Percentiles rank a stretch among this genome's conserved stretches.
These are phyloP conservation scores for Dicaeum eximium DNA, from an alignment of 2,113 vertebrate species.

Conservation along the genomic window DNA sequence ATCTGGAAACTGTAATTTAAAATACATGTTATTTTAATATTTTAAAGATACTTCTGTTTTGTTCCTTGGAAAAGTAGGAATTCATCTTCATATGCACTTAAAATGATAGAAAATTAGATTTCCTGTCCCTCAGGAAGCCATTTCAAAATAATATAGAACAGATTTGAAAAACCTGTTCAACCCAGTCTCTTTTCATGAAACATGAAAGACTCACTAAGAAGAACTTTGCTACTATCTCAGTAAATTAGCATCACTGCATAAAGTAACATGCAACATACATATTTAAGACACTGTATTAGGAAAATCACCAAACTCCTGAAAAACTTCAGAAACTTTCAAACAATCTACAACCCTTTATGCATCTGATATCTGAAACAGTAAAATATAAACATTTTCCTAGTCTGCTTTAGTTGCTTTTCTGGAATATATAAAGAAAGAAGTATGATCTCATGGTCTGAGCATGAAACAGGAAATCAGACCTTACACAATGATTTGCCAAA, in stretches of 20 bases:
- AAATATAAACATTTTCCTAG: not conserved
- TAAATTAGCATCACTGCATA: not conserved
- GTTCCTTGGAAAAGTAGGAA: not conserved
- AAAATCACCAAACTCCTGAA: constrained; percentile 14
- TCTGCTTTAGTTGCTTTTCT: not conserved
- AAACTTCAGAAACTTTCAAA: not conserved
- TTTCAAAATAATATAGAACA: not conserved
- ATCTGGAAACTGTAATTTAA: not conserved
- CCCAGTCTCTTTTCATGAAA: not conserved
- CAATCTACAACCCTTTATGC: not conserved
- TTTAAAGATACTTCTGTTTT: not conserved
- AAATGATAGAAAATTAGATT: not conserved
- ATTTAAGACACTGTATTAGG: not conserved
- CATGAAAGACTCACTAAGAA: not conserved
- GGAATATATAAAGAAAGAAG: not conserved
- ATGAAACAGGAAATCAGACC: not conserved
- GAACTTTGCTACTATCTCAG: not conserved
- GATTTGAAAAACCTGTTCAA: not conserved
- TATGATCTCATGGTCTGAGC: not conserved
- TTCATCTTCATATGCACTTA: not conserved
- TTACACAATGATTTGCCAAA: not conserved
- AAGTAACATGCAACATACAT: not conserved
- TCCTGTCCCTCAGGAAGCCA: not conserved
- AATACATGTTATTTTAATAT: not conserved
- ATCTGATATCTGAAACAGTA: not conserved